Base-by-base conservation (phyloP, 2,888 invertebrate genomes). In the Ophion costatus region DNA sequence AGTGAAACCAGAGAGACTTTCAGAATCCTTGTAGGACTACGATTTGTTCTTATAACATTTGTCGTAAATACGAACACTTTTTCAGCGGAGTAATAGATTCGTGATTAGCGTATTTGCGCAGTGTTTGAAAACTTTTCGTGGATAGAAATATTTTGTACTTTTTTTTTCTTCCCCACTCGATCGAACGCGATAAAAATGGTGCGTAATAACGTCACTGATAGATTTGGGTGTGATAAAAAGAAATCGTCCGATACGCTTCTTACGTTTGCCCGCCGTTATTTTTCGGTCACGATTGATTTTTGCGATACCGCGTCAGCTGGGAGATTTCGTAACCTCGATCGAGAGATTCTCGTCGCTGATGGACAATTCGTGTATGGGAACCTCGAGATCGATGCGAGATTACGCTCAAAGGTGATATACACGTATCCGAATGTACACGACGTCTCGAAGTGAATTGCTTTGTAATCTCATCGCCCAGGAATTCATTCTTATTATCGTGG, bases 211-310 rank as follows among this genome's bases (percentile, higher is more conserved):
- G 14, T 67, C 20, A 67, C 11, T 9, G 67, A 20, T 20, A 38
- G 22, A 45, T 67, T 45, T 5, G 14, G 4, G 10, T 11, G 59
- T 11, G 4, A 67, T 22, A 5, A 67, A 67, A 38, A 7, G 2
- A 29, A 74, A 57, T 5, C 61, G 42, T 17, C 14, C 33, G 75
- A 64, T 22, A 57, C 20, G 51, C 22, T 73, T 71, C 76, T 82
- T 69, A 38, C 51, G n/a, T 61, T 61, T 73, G 11, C 14, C 17
- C 10, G 22, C 17, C 1, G 63, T n/a, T 75, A 75, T 75, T 29
- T 51, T 76, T 29, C 56, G 66, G 56, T 56, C 51, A 33, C 33
- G 29, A 24, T 7, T 38, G 66, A 76, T 56, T 22, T 29, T 66
- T 29, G 33, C 17, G 75, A 75, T 75, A 75, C 33, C 22, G 11